Evolutionary conservation across 2,797 vertebrate species (phyloP).

Genomic region (Rachycentron canadum): DNA sequence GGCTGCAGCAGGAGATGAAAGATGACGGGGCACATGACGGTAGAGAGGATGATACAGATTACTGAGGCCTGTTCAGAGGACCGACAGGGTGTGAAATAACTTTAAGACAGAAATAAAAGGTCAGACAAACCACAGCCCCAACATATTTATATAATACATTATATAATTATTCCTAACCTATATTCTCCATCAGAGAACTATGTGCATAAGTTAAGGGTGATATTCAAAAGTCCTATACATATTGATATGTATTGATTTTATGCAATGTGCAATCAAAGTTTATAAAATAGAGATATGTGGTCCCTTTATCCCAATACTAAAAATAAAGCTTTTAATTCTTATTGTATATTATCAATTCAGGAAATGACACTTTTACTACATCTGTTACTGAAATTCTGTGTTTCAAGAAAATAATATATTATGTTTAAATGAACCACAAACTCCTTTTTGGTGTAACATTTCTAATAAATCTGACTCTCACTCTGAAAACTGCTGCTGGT

Average conservation of each 20-base stretch:
- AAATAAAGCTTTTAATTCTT: not conserved
- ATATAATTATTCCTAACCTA: no score
- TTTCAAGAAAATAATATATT: no score
- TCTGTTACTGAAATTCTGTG: not conserved
- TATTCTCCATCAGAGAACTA: not conserved
- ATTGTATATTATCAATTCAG: no score
- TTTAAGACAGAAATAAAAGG: not conserved
- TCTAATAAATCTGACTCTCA: no score
- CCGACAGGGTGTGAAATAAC: not conserved
- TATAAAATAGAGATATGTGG: not conserved
- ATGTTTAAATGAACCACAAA: no score
- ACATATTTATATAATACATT: no score
- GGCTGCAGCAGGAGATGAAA: conserved; percentile 9
- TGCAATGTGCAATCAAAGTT: no score
- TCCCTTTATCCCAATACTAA: not conserved
- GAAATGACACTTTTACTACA: no score
- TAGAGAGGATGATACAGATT: not conserved
- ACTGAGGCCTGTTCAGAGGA: not conserved
- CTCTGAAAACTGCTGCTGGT: no score
- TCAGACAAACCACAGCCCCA: not conserved
- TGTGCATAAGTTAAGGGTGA: not conserved
- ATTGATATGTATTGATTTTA: not conserved
- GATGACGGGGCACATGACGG: conserved; percentile 6
- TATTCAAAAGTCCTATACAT: no score
- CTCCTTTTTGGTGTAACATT: no score